A percentile compares a stretch with the other conserved stretches of the same genome.
These are phyloP conservation scores for Silurus aristotelis DNA, from an alignment of 2,797 vertebrate species.

Conservation along the genomic window DNA sequence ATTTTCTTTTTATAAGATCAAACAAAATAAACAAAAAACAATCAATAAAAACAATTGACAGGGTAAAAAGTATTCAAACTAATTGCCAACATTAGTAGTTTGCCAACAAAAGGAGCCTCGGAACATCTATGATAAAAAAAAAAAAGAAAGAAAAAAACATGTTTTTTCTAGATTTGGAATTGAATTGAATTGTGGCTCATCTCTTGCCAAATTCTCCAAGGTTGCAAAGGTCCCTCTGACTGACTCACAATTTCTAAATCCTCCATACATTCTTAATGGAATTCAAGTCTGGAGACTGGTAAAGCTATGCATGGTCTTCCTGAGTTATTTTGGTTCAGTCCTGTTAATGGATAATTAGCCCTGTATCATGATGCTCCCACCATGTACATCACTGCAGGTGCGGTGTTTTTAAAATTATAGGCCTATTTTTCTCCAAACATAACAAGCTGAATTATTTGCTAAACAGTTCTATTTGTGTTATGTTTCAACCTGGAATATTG, in stretches of 20 bases:
- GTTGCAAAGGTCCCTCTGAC: neutral
- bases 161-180: neutral
- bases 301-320: neutral
- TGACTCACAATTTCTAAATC: neutral
- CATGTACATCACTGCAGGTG: neutral
- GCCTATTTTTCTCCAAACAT: neutral
- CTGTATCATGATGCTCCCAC: neutral
- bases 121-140: neutral
- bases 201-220: neutral
- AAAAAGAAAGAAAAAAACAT: neutral
- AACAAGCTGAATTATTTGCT: neutral
- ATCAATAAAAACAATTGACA: too few species aligned
- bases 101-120: neutral
- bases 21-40: neutral
- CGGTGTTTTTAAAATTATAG: neutral
- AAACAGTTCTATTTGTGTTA: neutral
- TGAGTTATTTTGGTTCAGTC: neutral
- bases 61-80: neutral
- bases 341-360: neutral
- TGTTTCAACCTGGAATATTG: neutral
- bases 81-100: neutral
- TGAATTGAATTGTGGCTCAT: neutral
- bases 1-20: neutral
- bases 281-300: neutral
- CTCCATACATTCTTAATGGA: neutral